phyloP scores from a whole-genome alignment of 2,797 vertebrate genomes.

The Crenuchus spilurus region DNA sequence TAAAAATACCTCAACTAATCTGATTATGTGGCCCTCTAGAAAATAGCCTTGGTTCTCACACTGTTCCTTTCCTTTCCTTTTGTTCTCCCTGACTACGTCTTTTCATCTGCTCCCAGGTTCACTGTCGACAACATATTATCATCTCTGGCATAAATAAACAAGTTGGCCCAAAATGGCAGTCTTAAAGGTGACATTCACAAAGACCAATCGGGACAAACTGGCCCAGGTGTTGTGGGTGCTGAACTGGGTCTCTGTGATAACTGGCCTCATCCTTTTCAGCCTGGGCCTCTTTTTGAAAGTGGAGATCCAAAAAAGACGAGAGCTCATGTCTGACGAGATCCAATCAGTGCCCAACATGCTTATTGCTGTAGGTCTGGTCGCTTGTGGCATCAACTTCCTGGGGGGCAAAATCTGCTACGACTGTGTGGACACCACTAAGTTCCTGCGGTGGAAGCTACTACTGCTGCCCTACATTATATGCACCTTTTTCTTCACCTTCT shows the following conservation, averaged over 20 bases:
- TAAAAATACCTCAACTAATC: slow-evolving; percentile 60
- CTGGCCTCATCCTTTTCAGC: slow-evolving; percentile 81
- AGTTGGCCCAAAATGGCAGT: slow-evolving; percentile 77
- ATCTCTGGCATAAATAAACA: neutral
- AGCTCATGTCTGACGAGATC: slow-evolving; percentile 84
- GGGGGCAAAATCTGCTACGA: slow-evolving; percentile 90
- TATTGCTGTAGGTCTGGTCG: slow-evolving; percentile 81
- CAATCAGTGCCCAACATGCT: slow-evolving; percentile 83
- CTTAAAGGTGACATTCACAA: slow-evolving; percentile 87
- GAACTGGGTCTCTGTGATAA: slow-evolving; percentile 89
- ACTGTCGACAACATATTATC: neutral
- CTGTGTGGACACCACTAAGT: slow-evolving; percentile 82
- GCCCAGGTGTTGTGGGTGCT: slow-evolving; percentile 87
- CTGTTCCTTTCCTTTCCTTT: neutral
- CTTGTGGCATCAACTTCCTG: slow-evolving; percentile 87
- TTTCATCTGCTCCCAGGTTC: neutral
- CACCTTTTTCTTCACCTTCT: slow-evolving; percentile 87
- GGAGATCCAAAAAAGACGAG: slow-evolving; percentile 83
- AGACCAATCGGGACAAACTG: slow-evolving; percentile 80
- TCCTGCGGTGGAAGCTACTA: slow-evolving; percentile 86
- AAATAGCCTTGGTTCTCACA: slow-evolving; percentile 29
- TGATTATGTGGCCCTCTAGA: slow-evolving; percentile 51
- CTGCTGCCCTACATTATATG: slow-evolving; percentile 87
- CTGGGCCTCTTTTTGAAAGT: slow-evolving; percentile 87
- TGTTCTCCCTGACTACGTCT: neutral